phyloP scores from a whole-genome alignment of 2,797 vertebrate genomes.

The Sebastes trivittatus region DNA sequence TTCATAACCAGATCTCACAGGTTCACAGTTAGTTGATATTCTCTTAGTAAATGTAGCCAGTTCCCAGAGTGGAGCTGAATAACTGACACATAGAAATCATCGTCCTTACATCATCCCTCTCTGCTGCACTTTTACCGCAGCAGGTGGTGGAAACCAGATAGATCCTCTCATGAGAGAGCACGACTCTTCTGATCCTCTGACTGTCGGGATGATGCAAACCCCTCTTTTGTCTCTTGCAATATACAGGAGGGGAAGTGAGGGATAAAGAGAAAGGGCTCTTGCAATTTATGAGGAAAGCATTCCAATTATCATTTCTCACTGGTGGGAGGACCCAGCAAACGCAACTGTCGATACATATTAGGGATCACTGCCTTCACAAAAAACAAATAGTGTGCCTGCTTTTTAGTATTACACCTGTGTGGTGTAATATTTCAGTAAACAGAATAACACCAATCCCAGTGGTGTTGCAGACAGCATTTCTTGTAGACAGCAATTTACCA shows the following conservation, averaged over 20 bases:
- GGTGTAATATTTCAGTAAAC: background rate
- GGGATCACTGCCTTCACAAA: background rate
- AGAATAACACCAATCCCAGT: background rate
- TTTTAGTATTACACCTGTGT: background rate
- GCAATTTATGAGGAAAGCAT: constrained; percentile 18
- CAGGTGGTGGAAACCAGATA: constrained; percentile 28
- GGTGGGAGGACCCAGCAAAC: background rate
- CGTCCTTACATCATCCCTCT: constrained; percentile 52
- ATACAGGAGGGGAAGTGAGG: constrained; percentile 16
- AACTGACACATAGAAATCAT: constrained; percentile 38
- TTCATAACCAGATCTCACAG: constrained; percentile 18
- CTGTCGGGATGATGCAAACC: constrained; percentile 61
- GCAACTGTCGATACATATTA: background rate
- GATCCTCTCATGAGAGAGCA: constrained; percentile 35
- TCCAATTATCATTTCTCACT: constrained; percentile 21
- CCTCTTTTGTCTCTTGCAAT: constrained; percentile 64
- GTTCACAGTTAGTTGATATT: constrained; percentile 42
- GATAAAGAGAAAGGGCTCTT: background rate
- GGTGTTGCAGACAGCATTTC: background rate
- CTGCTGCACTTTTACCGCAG: constrained; percentile 18
- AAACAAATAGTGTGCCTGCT: background rate
- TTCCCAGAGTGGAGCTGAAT: constrained; percentile 18
- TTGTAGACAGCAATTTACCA: background rate
- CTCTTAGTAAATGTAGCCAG: constrained; percentile 23
- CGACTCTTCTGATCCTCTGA: constrained; percentile 20